A percentile compares a stretch with the other conserved stretches of the same genome.
phyloP scores from a whole-genome alignment of 2,888 invertebrate genomes.

The Arctia plantaginis region DNA sequence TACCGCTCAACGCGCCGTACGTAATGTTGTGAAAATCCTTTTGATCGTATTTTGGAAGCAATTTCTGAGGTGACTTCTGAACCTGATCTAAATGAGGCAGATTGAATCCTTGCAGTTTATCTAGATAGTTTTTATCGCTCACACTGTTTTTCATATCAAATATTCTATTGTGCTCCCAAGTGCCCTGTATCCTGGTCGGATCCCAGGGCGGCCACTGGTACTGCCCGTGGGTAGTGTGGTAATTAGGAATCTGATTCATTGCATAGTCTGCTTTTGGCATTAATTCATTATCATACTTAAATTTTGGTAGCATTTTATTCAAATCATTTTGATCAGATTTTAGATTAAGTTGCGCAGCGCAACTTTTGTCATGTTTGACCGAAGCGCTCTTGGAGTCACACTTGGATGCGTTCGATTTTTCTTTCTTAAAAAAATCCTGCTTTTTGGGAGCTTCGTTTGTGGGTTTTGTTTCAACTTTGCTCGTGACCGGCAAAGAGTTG shows the following conservation, averaged over 20 bases:
- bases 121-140: slow-evolving; percentile 86
- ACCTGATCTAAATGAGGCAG: slow-evolving; percentile 86
- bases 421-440: slow-evolving; percentile 84
- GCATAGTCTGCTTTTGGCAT: slow-evolving; percentile 88
- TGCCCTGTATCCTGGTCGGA: slow-evolving; percentile 77
- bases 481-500: slow-evolving; percentile 72
- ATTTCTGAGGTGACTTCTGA: slow-evolving; percentile 87
- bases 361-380: slow-evolving; percentile 81
- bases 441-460: slow-evolving; percentile 78
- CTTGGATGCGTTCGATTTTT: slow-evolving; percentile 76
- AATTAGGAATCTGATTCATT: slow-evolving; percentile 89
- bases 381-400: slow-evolving; percentile 74
- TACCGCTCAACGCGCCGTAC: slow-evolving; percentile 77
- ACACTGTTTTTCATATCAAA: slow-evolving; percentile 82
- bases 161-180: slow-evolving; percentile 85
- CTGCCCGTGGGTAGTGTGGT: slow-evolving; percentile 87
- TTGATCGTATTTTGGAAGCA: slow-evolving; percentile 84
- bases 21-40: slow-evolving; percentile 83
- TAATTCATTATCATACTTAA: slow-evolving; percentile 84
- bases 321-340: slow-evolving; percentile 82
- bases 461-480: slow-evolving; percentile 74
- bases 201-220: slow-evolving; percentile 89
- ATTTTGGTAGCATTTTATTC: slow-evolving; percentile 85
- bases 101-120: slow-evolving; percentile 87
- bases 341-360: slow-evolving; percentile 69